phyloP scores from a whole-genome alignment of 2,797 vertebrate genomes.

The Oreortyx pictus region DNA sequence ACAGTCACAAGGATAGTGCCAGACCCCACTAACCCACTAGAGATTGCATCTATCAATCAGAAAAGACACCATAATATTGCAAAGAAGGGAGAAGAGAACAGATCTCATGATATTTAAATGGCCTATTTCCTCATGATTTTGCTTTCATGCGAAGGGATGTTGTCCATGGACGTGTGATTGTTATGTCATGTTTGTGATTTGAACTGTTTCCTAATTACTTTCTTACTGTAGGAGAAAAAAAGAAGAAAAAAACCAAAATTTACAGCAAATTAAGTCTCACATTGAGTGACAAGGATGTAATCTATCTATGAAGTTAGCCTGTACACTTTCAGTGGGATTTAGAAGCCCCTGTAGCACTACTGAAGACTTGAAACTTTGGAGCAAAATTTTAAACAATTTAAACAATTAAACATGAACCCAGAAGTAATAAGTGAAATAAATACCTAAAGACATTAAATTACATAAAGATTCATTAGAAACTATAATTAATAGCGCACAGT shows the following conservation, averaged over 20 bases:
- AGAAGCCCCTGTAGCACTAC: neutral
- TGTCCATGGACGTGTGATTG: neutral
- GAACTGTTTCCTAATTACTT: neutral
- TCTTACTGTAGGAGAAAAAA: neutral
- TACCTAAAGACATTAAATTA: neutral
- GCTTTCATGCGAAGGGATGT: neutral
- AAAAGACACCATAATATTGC: neutral
- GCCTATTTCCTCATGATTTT: neutral
- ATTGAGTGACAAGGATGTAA: no score
- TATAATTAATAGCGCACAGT: neutral
- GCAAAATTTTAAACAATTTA: neutral
- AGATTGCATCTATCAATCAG: constrained; percentile 69
- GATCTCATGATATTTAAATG: neutral
- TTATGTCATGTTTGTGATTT: neutral
- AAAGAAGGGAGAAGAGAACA: neutral
- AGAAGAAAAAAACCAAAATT: no score
- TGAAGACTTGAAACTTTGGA: neutral
- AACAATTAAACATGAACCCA: neutral
- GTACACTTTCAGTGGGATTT: neutral
- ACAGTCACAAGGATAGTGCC: constrained; percentile 27
- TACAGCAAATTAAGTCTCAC: neutral
- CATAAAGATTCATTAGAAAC: neutral
- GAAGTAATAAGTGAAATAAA: neutral
- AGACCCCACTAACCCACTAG: constrained; percentile 35
- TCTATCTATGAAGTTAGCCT: neutral